These are phyloP conservation scores for Nymphalis polychloros DNA, from an alignment of 2,888 invertebrate species.

Conservation along the genomic window DNA sequence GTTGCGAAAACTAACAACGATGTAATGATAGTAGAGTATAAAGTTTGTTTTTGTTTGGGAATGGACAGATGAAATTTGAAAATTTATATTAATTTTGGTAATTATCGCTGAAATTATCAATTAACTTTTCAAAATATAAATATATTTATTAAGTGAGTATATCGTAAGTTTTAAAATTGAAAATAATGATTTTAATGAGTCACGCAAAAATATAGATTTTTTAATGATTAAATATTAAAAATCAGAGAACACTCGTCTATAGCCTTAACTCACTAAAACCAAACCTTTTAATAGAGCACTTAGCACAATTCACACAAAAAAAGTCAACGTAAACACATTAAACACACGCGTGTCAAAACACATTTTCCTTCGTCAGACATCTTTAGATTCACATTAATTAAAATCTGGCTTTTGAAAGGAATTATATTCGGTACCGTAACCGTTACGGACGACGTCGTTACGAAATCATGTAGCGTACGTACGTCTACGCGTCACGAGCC, in stretches of 20 bases:
- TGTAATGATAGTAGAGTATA: background rate
- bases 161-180: slow-evolving; percentile 1
- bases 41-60: background rate
- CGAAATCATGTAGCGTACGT: slow-evolving; percentile 40
- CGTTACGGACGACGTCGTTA: slow-evolving; percentile 26
- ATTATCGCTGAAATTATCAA: background rate
- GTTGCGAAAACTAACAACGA: slow-evolving; percentile 13
- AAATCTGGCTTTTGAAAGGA: slow-evolving; percentile 43
- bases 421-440: slow-evolving; percentile 45
- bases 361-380: slow-evolving; percentile 25
- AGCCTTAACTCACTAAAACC: slow-evolving; percentile 14
- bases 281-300: slow-evolving; percentile 29
- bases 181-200: background rate
- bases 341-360: slow-evolving; percentile 38
- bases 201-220: background rate
- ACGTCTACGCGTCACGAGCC: slow-evolving; percentile 68
- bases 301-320: slow-evolving; percentile 42
- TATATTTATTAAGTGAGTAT: background rate
- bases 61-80: background rate
- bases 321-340: slow-evolving; percentile 41
- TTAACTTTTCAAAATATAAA: background rate
- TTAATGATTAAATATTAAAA: background rate
- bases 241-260: background rate
- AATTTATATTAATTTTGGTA: background rate
- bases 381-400: slow-evolving; percentile 42